phyloP scores from a whole-genome alignment of 2,797 vertebrate genomes.

The Syngnathus acus region DNA sequence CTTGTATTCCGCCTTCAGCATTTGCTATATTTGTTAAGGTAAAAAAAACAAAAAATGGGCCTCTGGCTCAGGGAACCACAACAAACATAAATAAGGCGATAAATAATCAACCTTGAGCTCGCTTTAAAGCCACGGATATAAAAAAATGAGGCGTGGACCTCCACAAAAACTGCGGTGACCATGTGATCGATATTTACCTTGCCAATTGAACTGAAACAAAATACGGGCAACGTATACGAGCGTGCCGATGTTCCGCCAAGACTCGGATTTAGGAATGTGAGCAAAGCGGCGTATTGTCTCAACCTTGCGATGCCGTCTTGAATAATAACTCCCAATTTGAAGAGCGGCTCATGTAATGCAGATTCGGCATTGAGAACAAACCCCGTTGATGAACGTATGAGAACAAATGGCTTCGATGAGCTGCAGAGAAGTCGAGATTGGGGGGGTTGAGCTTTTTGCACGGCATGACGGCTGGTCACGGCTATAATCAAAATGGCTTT shows the following conservation, averaged over 20 bases:
- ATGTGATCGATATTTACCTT: constrained; percentile 74
- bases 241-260: constrained; percentile 28
- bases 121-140: not conserved
- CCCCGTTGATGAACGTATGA: not conserved
- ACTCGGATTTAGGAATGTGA: constrained; percentile 28
- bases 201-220: constrained; percentile 58
- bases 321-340: constrained; percentile 4
- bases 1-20: not conserved
- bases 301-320: constrained; percentile 1
- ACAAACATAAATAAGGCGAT: not conserved
- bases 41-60: not conserved
- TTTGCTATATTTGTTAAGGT: not conserved
- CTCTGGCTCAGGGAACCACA: not conserved
- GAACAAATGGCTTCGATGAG: not conserved
- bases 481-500: not conserved
- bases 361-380: not conserved
- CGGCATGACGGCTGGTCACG: not conserved
- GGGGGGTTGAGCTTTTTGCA: not conserved
- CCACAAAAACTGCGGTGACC: constrained; percentile 54
- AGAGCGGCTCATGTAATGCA: not conserved
- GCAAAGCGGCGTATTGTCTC: constrained; percentile 21
- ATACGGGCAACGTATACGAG: constrained; percentile 32
- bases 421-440: not conserved
- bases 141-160: constrained; percentile 36
- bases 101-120: not conserved